Base-by-base conservation (phyloP, 2,888 invertebrate genomes). In the Rhagium mordax region DNA sequence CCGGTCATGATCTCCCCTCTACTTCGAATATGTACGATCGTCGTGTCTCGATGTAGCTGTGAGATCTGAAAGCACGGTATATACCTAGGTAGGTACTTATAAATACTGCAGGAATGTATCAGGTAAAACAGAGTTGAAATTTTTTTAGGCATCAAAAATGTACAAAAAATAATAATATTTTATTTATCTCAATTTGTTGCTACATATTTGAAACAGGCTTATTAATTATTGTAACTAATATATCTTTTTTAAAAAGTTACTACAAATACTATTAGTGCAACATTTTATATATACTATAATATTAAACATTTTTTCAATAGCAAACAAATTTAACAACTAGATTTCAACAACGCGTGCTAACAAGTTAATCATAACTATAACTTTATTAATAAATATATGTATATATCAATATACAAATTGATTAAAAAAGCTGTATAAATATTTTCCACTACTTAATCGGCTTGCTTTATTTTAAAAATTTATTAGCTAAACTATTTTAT, bases 321-420 rank as follows among this genome's bases (percentile, higher is more conserved):
- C 29, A 64, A 64, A 64, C 16, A 64, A 64, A 48, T 64, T 51
- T 29, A 64, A 64, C 64, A 64, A 64, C 49, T 64, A 51, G 24
- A 24, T 65, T 15, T 29, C 60, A 61, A 65, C 53, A 65, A 65
- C 15, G 13, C n/a, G 65, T 65, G 65, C 65, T 65, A 64, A 64
- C 64, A 64, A 64, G 2, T 64, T 64, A 29, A 49, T 55, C 13
- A 1, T 51, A 64, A 64, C 64, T 59, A 59, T 59, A 59, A 59
- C 29, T 4, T 41, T 3, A 33, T 55, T 13, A 55, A 13, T 55
- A 0, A 20, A 55, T 55, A 10, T 20, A 55, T 57, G 27, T 24
- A 29, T 27, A 8, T 7, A 57, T 33, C 18, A 10, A 59, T 29
- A 59, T 59, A 8, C 59, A 16, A 59, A n/a, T 41, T 41, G 2